Evolutionary conservation across 2,113 vertebrate species (phyloP), one percentile per base, ranked within the genome.

Genomic region (Toxotes jaculatrix): DNA sequence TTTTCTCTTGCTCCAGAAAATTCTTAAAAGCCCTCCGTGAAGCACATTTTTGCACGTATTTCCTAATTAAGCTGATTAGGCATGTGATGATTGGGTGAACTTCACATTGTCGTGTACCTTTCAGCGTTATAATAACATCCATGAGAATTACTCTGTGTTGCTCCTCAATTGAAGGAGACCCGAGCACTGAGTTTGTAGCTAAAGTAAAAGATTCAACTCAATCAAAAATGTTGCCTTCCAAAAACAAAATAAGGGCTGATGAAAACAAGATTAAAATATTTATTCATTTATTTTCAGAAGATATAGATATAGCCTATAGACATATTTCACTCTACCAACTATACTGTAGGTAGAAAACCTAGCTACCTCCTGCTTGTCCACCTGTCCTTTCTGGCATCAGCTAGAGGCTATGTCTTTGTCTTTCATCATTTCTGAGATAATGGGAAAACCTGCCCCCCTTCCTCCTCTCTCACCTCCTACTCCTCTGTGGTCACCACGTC

Each of bases 401-500:
- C 56, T 34, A 62, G 17, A 59, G 27, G 51, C 40, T 19, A 31
- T 56, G 75, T 79, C 74, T 61, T 84, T 7, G 36, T 38, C 72
- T 49, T 63, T 84, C 83, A 83, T 89, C 82, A 83, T 16, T 36
- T 9, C 73, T 82, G 85, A 94, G 92, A 92, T 93, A 93, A 96
- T 95, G 92, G 91, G 88, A 94, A 95, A 95, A 95, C 88, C 94
- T 84, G 92, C 79, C 87, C 19, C 70, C 31, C 36, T 56, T 14
- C 83, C 38, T 61, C 78, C 61, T 34, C 21, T 74, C 62, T 62
- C 45, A 56, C 67, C 82, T 36, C 66, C 38, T 19, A 11, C 57
- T 23, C 83, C 79, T 57, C 86, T 79, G 87, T 59, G 65, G 71
- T 84, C 79, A 86, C 86, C 88, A 85, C 63, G 59, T 93, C 91